Base-by-base conservation (phyloP, 2,888 invertebrate genomes). In the Carterocephalus palaemon region DNA sequence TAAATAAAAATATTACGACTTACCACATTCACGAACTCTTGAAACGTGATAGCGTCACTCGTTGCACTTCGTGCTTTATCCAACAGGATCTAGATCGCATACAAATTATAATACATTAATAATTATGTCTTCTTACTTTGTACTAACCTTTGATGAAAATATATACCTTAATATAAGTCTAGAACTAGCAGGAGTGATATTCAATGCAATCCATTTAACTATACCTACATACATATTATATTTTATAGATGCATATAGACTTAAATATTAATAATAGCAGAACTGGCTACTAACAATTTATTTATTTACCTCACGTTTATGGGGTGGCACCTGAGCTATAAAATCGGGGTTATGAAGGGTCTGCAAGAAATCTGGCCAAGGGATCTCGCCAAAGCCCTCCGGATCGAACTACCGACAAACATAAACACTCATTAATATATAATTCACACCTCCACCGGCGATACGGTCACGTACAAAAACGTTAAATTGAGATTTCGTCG, bases 21-120 rank as follows among this genome's bases (percentile, higher is more conserved):
- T 74, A 96, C 96, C 92, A 96, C 94, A 89, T 96, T 96, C 58
- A 96, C 95, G 79, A 96, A 96, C 72, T 96, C 95, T 87, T 96
- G 96, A 83, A 95, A 96, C 23, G 96, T 95, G 62, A 96, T 94
- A 47, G 95, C 94, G 47, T 92, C 90, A 57, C 91, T 90, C 54
- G 89, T 90, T 16, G 92, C 88, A 64, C 90, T 91, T 58, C 89
- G 89, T 22, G 93, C 92, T 75, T 92, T 92, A 63, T 93, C 93
- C 62, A 92, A 76, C 24, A 95, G 83, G 52, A 92, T 90, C 83
- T 88, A 70, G 66, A 26, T 17, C 50, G n/a, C n/a, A n/a, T n/a
- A n/a, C n/a, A n/a, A n/a, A n/a, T n/a, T n/a, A n/a, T n/a, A n/a
- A n/a, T n/a, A n/a, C n/a, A n/a, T n/a, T n/a, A n/a, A n/a, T n/a